Base-by-base conservation (phyloP, 1,140 invertebrate species). In the Muscidifurax raptorellus region DNA sequence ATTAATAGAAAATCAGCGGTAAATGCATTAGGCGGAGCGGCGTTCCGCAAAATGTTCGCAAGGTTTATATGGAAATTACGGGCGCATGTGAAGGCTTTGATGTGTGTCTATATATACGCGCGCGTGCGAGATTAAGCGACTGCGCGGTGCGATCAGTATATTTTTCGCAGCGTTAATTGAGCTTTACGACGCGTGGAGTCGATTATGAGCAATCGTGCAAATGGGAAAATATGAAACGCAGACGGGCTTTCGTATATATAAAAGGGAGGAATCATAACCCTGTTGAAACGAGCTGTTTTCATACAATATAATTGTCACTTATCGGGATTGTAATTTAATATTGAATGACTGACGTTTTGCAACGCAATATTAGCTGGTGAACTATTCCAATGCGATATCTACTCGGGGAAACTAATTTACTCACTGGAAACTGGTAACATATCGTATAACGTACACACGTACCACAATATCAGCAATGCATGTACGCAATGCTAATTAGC, bases 1-100 rank as follows among this genome's bases (percentile, higher is more conserved):
- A 82, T 82, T 64, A 74, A 82, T 74, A 74, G 28, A 74, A 72
- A 72, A 74, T 64, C 12, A 80, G 36, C 30, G 2, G 5, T 47
- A 40, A 80, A n/a, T 67, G 27, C 59, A 27, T 69, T 69, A 59
- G 66, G 22, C 27, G 13, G 4, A 13, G n/a, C n/a, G 15, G n/a
- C 22, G 7, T 59, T 27, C 27, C 12, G 2, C 59, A 64, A 64
- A 30, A 64, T 64, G 28, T 30, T 30, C 64, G 18, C 6, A 0
- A 18, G 27, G 64, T 9, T 30, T 6, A 36, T 15, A 15, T 30
- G 25, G 12, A 80, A 67, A 80, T 67, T 40, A 10, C 7, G 32
- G 2, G 28, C 36, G 10, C 7, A 30, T n/a, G 22, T 22, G 52
- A 0, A 59, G 64, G 30, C 15, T 78, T 64, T 64, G 44, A 78